Evolutionary conservation across 2,888 invertebrate species (phyloP).

Genomic region (Drosophila flavopinicola): DNA sequence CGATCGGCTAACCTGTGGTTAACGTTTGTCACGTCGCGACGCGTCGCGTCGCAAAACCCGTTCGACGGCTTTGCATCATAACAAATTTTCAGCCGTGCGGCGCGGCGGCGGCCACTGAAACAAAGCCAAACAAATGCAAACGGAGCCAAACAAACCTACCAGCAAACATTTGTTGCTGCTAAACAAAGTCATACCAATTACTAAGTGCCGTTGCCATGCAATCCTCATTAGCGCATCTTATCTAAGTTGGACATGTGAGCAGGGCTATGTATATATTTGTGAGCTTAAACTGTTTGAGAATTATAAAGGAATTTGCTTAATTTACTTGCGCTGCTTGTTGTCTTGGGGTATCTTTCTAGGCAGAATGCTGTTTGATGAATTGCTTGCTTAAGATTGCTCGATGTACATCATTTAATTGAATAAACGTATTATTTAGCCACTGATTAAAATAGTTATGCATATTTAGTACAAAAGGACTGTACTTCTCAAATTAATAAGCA

Average conservation of each 20-base stretch:
- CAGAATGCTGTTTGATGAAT: no score
- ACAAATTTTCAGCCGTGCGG: constrained; percentile 70
- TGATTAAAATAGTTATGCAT: no score
- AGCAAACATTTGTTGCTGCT: constrained; percentile 44
- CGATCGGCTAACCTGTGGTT: constrained; percentile 77
- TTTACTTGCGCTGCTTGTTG: neutral
- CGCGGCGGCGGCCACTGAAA: constrained; percentile 19
- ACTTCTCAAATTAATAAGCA: no score
- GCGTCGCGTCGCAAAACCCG: constrained; percentile 74
- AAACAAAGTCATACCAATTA: constrained; percentile 17
- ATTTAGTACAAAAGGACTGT: no score
- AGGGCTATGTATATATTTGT: neutral
- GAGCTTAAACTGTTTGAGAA: constrained; percentile 4
- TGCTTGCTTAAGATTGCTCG: no score
- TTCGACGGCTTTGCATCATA: constrained; percentile 83
- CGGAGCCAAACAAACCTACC: constrained; percentile 18
- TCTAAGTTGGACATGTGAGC: neutral
- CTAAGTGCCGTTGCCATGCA: constrained; percentile 24
- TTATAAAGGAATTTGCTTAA: neutral
- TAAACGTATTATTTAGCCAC: no score
- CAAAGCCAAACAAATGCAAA: constrained; percentile 76
- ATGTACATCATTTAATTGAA: no score
- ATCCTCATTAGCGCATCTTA: constrained; percentile 8
- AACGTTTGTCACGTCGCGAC: constrained; percentile 64
- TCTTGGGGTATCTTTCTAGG: no score